Evolutionary conservation across 2,797 vertebrate species (phyloP), one percentile per base, ranked within the genome.

Genomic region (Rhinatrema bivittatum): DNA sequence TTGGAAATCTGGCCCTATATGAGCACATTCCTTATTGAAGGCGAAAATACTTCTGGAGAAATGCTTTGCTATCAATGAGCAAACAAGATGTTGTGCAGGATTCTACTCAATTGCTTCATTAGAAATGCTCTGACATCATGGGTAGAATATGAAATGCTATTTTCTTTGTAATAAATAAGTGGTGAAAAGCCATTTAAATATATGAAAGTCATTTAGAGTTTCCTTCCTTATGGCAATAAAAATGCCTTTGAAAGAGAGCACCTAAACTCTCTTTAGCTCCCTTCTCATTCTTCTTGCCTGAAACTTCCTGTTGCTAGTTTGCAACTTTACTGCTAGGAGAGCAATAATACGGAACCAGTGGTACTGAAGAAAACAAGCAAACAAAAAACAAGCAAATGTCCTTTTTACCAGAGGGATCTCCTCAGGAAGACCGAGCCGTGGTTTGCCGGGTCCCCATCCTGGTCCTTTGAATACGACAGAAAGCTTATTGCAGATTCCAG

Each of bases 401-500:
- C n/a, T n/a, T 47, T 36, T 69, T 78, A 95, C 94, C 85, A 74
- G 46, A 5, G 93, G 91, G 42, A 87, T 81, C 44, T 85, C 70
- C 20, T 60, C 65, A 58, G 67, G 79, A 62, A 94, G 75, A 8
- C 94, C 92, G 39, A 94, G 82, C 44, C 93, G 83, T 58, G 79
- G 59, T 79, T 91, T 90, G 38, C 91, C 93, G 23, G 90, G 93
- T 49, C 53, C 71, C 94, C 94, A 97, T 38, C 93, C 89, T 9
- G 94, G 94, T 28, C 94, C 94, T 38, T 94, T 97, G 66, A 90
- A 52, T 65, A 95, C 73, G 35, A 93, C 78, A 39, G 75, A 87
- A 50, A 97, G 38, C 64, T 94, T 97, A 68, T 93, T 65, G 55
- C 41, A 41, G 50, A 91, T 58, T 28, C 75, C 85, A 50, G 82